phyloP scores from a whole-genome alignment of 2,888 invertebrate species.

The Neoaliturus tenellus region DNA sequence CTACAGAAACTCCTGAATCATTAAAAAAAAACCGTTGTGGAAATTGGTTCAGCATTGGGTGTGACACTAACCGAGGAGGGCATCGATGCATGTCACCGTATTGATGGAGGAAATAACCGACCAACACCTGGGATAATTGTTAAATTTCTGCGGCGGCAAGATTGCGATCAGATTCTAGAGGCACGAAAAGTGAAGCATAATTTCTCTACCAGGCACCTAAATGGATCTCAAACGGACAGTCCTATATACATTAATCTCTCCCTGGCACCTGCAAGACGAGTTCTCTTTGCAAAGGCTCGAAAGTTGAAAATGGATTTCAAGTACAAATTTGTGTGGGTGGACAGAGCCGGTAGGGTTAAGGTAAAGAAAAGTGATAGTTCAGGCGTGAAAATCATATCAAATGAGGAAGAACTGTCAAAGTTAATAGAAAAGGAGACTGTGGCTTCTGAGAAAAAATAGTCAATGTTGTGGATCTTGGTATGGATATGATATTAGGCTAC shows the following conservation, averaged over 20 bases:
- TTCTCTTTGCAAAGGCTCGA: conserved; percentile 22
- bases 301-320: conserved; percentile 35
- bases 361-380: conserved; percentile 23
- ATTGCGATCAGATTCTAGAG: not conserved
- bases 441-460: no score
- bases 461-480: no score
- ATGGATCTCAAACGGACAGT: not conserved
- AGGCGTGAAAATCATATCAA: no score
- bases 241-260: conserved; percentile 23
- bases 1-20: not conserved
- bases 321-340: conserved; percentile 17
- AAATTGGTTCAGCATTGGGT: not conserved
- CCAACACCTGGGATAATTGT: conserved; percentile 30
- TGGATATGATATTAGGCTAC: no score
- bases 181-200: not conserved
- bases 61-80: not conserved
- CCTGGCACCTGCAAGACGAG: not conserved
- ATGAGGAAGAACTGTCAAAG: no score
- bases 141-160: conserved; percentile 25
- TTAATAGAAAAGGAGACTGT: no score
- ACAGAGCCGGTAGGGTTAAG: conserved; percentile 30
- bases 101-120: conserved; percentile 39
- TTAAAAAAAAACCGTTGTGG: conserved; percentile 14
- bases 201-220: conserved; percentile 22
- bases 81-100: conserved; percentile 36